Conservation (phyloP, 2,888 invertebrate genomes). For the Junonia oenone region DNA sequence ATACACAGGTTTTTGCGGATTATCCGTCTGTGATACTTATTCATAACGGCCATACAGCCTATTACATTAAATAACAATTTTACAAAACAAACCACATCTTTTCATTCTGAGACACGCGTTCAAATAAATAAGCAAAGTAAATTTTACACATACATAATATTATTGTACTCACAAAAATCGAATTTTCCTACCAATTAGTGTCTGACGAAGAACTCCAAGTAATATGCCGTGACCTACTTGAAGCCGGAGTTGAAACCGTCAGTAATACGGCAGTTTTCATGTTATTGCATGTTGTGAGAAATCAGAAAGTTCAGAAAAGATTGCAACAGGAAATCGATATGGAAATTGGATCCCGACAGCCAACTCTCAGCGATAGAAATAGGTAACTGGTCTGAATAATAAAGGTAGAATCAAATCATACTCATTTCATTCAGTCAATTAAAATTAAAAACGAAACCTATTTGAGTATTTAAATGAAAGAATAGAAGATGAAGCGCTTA, state of each 20-base stretch:
- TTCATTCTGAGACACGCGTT: no score
- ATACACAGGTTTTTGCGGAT: no score
- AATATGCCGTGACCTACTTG: slow-evolving; percentile 83
- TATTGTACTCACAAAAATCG: neutral
- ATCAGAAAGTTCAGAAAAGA: slow-evolving; percentile 77
- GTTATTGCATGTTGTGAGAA: slow-evolving; percentile 77
- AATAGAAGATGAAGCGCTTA: no score
- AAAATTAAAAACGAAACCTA: no score
- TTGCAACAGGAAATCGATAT: slow-evolving; percentile 81
- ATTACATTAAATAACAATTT: no score
- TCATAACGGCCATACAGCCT: no score
- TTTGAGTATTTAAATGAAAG: no score
- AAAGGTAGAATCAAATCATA: neutral
- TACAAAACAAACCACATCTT: no score
- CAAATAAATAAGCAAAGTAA: no score
- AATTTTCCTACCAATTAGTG: slow-evolving; percentile 38
- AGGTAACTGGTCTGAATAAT: slow-evolving; percentile 47
- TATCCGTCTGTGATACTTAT: no score
- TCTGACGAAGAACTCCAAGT: slow-evolving; percentile 62
- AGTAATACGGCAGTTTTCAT: slow-evolving; percentile 82
- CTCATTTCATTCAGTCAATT: no score
- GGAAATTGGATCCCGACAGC: slow-evolving; percentile 78
- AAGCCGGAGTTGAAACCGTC: slow-evolving; percentile 86
- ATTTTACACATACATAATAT: neutral
- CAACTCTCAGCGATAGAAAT: slow-evolving; percentile 74